Base-by-base conservation (phyloP, 1,140 invertebrate genomes). In the Chionoecetes opilio region DNA sequence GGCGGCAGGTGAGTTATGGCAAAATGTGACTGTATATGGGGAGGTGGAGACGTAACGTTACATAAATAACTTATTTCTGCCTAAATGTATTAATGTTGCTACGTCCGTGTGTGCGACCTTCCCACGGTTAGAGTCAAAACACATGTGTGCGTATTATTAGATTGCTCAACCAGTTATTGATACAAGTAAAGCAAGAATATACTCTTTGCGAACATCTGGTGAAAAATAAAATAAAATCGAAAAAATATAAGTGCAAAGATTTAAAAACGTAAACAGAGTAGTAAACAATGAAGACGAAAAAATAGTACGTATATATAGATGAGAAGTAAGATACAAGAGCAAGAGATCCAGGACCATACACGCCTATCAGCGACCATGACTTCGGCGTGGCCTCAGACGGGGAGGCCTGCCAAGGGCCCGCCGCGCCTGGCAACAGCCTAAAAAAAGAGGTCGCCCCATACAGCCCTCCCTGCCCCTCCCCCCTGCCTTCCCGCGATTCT, bases 401-500 rank as follows among this genome's bases (percentile, higher is more conserved):
- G n/a, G 63, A 17, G 63, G 63, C 63, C 21, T 75, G 63, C 21
- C 63, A 26, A n/a, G 63, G 63, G 63, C 21, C 63, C 63, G 63
- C 63, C 63, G 63, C 63, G 63, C 63, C 63, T 75, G 63, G 63
- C 63, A 75, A 75, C 63, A 75, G 63, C 63, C 63, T 75, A 6
- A 75, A 5, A 75, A 5, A 75, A 26, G 2, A 75, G 21, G 46
- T 53, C 46, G 46, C 11, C 46, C 46, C 46, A 53, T 53, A 53
- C 46, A 53, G 11, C 46, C n/a, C n/a, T 17, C 46, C 46, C 11
- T 9, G 2, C 38, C 46, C 21, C 0, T 26, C 63, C 63, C n/a
- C 63, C 63, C 63, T n/a, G 21, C 9, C 63, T n/a, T 6, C 11
- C 63, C 21, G 63, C 63, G 63, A 26, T 17, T 8, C 63, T n/a